phyloP scores from a whole-genome alignment of 1,140 invertebrate genomes.

The Drosophila willistoni region DNA sequence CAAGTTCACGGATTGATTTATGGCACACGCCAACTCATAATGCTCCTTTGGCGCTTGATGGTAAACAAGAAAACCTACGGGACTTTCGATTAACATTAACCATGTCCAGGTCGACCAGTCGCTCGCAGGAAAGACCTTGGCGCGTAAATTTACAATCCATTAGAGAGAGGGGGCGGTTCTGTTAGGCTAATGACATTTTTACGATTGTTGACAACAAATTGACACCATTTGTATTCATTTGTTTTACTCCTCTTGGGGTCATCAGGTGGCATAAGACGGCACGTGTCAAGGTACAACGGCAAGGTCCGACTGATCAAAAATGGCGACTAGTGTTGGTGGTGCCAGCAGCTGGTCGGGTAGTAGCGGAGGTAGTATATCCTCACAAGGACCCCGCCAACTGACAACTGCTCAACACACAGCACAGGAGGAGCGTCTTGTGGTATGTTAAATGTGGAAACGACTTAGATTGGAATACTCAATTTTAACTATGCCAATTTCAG shows the following conservation, averaged over 20 bases:
- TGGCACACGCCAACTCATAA: slow-evolving; percentile 55
- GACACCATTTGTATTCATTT: slow-evolving; percentile 71
- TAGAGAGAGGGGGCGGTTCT: slow-evolving; percentile 33
- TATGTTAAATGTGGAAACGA: slow-evolving; percentile 19
- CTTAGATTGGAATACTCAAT: not conserved
- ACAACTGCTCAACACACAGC: slow-evolving; percentile 41
- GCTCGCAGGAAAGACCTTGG: slow-evolving; percentile 47
- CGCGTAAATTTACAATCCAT: slow-evolving; percentile 72
- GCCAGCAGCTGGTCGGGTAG: slow-evolving; percentile 76
- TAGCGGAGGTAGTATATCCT: slow-evolving; percentile 74
- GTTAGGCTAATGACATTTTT: slow-evolving; percentile 66
- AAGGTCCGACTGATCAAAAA: slow-evolving; percentile 13
- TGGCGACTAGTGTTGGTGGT: slow-evolving; percentile 68
- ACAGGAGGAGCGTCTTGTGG: slow-evolving; percentile 79
- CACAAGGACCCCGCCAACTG: slow-evolving; percentile 54
- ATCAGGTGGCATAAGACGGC: slow-evolving; percentile 49
- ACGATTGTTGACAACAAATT: slow-evolving; percentile 79
- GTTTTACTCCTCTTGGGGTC: slow-evolving; percentile 37
- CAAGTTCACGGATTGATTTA: slow-evolving; percentile 77
- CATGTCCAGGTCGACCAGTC: not conserved
- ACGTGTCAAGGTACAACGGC: slow-evolving; percentile 42
- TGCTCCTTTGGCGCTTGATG: slow-evolving; percentile 12
- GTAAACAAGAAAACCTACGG: slow-evolving; percentile 45
- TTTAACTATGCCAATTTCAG: slow-evolving; percentile 25
- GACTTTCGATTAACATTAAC: slow-evolving; percentile 20